phyloP scores from a whole-genome alignment of 2,888 invertebrate genomes.

The Zygothrica quintamaculata region DNA sequence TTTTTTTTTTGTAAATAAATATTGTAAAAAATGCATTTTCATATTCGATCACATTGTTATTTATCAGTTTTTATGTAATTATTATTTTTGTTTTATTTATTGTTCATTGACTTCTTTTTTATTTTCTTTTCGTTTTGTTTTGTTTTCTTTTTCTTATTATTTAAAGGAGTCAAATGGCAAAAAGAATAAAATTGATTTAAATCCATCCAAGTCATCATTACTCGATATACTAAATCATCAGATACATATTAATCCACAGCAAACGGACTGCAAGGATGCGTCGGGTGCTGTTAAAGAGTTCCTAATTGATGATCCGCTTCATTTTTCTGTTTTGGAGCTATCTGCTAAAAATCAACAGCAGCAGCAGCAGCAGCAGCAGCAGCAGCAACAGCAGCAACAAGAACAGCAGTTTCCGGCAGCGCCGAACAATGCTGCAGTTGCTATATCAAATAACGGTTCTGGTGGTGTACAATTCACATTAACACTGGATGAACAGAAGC shows the following conservation, averaged over 20 bases:
- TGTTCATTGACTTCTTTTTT: neutral
- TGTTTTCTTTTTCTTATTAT: neutral
- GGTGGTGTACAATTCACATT: slow-evolving; percentile 33
- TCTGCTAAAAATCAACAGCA: slow-evolving; percentile 45
- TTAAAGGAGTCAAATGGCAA: neutral
- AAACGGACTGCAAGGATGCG: slow-evolving; percentile 32
- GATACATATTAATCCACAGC: slow-evolving; percentile 46
- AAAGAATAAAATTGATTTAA: slow-evolving; percentile 15
- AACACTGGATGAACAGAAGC: slow-evolving; percentile 49
- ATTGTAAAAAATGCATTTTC: too few species aligned
- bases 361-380: slow-evolving; percentile 30
- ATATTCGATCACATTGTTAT: neutral
- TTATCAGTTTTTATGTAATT: neutral
- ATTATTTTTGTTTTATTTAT: neutral
- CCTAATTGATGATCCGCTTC: slow-evolving; percentile 69
- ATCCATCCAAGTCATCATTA: slow-evolving; percentile 17
- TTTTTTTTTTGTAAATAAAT: too few species aligned
- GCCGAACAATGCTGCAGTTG: slow-evolving; percentile 29
- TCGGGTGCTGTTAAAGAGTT: slow-evolving; percentile 59
- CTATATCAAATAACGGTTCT: neutral
- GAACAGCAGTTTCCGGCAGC: slow-evolving; percentile 18
- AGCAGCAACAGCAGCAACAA: slow-evolving; percentile 16
- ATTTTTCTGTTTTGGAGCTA: slow-evolving; percentile 61
- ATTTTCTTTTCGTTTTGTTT: neutral
- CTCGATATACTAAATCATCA: slow-evolving; percentile 44